Base-by-base conservation (phyloP, 1,140 invertebrate genomes). In the Mercenaria mercenaria region DNA sequence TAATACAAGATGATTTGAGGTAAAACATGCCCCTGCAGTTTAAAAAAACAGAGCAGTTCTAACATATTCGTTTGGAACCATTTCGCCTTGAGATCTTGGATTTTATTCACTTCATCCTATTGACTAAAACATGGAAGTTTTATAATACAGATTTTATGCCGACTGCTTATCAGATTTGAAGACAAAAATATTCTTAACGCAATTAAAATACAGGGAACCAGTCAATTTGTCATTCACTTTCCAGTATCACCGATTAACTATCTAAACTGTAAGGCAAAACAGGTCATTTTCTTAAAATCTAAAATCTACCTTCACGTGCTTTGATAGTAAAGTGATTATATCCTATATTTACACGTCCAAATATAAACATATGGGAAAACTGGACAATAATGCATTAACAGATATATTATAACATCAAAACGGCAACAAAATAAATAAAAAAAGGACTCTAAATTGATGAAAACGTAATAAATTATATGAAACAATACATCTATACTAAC, bases 351-450 rank as follows among this genome's bases (percentile, higher is more conserved):
- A 59, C 52, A 77, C 43, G 39, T 79, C 39, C 37, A 59, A 79
- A 43, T 79, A 64, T 79, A 79, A 87, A 87, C 59, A 82, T 67
- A 77, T 43, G 85, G 85, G 74, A 87, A 47, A 59, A 87, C 56
- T 87, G 72, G 85, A 64, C 72, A 76, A 87, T 69, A 85, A 85
- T 85, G 83, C 83, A 69, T 29, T 85, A 85, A 85, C 83, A 85
- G 83, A 85, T 56, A 74, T 20, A 37, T n/a, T n/a, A n/a, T 72
- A 85, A 88, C 86, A 88, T 81, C 86, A 88, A 88, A 88, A 88
- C 86, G 77, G 86, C 86, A 88, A 88, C 86, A 88, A 81, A 88
- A 88, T 59, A 79, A 88, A 88, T 79, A 64, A 79, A 69, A 80
- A 87, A 34, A 81, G 74, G 86, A 56, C 52, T 72, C 76, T 88